Percentiles rank a stretch among this genome's conserved stretches.
phyloP scores from a whole-genome alignment of 2,797 vertebrate genomes.

The Danionella dracula region DNA sequence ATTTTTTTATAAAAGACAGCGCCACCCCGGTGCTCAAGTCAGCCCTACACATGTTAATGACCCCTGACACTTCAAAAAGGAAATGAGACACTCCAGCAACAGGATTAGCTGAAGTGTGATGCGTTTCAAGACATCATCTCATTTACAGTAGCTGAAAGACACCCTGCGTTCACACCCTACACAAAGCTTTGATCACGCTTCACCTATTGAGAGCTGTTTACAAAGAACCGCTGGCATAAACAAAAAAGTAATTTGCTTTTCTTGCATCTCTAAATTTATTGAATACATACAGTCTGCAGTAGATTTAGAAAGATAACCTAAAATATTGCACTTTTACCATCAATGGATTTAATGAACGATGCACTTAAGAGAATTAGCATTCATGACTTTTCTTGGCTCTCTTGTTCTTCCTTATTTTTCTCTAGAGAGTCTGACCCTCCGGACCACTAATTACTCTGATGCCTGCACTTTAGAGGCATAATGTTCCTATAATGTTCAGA shows the following conservation, averaged over 20 bases:
- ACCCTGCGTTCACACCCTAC: constrained; percentile 52
- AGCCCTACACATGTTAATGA: constrained; percentile 66
- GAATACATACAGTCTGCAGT: not conserved
- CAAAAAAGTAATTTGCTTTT: not conserved
- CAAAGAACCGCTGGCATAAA: not conserved
- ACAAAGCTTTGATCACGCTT: constrained; percentile 51
- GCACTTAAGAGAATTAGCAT: constrained; percentile 45
- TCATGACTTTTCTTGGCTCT: constrained; percentile 31
- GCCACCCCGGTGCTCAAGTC: constrained; percentile 54
- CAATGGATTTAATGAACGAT: constrained; percentile 37
- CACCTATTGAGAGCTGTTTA: not conserved
- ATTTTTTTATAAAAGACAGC: constrained; percentile 34
- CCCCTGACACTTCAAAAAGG: constrained; percentile 65
- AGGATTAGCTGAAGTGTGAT: constrained; percentile 66
- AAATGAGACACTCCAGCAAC: constrained; percentile 68
- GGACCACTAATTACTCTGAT: constrained; percentile 55
- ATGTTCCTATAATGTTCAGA: constrained; percentile 59
- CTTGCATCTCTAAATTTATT: not conserved
- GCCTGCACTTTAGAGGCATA: constrained; percentile 51
- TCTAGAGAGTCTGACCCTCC: constrained; percentile 45
- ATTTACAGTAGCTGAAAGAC: constrained; percentile 61
- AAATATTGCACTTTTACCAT: constrained; percentile 26
- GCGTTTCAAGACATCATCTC: constrained; percentile 64
- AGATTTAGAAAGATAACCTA: constrained; percentile 14
- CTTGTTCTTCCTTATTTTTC: constrained; percentile 40